Evolutionary conservation across 2,797 vertebrate genomes (phyloP).

Genomic region (Pristis pectinata): DNA sequence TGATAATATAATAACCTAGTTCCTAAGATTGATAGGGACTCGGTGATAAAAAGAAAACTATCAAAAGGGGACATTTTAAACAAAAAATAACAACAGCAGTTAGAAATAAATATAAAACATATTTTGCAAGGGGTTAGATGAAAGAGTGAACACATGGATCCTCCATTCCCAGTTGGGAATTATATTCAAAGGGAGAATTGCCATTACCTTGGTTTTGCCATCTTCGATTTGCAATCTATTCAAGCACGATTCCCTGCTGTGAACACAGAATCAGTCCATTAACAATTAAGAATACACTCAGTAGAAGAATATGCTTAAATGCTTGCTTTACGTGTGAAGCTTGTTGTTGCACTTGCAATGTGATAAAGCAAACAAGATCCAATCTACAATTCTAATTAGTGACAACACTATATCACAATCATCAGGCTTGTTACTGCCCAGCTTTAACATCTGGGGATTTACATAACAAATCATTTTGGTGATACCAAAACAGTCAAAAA

Average conservation of each 20-base stretch:
- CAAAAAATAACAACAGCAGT: neutral
- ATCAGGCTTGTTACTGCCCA: neutral
- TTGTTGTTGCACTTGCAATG: neutral
- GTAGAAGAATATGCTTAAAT: neutral
- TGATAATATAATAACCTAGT: neutral
- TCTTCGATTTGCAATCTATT: neutral
- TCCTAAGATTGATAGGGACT: neutral
- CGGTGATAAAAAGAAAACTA: neutral
- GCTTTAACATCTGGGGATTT: neutral
- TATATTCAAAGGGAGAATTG: neutral
- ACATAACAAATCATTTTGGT: neutral
- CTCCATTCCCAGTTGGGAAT: neutral
- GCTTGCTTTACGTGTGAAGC: neutral
- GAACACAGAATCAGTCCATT: neutral
- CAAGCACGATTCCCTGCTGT: neutral
- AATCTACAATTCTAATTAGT: neutral
- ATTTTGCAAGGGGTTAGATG: neutral
- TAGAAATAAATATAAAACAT: neutral
- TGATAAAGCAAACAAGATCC: neutral
- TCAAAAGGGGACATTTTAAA: neutral
- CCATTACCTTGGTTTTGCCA: neutral
- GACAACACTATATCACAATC: neutral
- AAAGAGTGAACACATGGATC: neutral
- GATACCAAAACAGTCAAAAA: neutral
- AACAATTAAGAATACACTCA: neutral